Percentiles rank a stretch among this genome's conserved stretches.
Conservation (phyloP, 2,113 vertebrate genomes). For the Pardalotus punctatus region DNA sequence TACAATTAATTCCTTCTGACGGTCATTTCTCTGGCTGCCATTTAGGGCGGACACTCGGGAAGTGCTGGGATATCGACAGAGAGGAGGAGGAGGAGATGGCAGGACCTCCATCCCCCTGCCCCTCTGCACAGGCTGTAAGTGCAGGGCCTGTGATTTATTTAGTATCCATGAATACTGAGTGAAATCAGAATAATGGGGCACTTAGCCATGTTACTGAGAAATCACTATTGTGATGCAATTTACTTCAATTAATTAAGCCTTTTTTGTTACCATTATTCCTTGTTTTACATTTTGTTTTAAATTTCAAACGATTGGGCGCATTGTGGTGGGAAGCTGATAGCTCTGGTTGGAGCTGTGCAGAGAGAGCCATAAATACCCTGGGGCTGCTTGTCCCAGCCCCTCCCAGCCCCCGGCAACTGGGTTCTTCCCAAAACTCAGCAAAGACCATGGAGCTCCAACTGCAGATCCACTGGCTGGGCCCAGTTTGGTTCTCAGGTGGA, state of each 20-base stretch:
- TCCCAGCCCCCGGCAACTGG: neutral
- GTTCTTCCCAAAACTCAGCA: neutral
- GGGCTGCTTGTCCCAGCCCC: fast-evolving
- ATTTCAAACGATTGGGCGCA: conserved; percentile 32
- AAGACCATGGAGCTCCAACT: neutral
- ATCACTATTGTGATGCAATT: conserved; percentile 71
- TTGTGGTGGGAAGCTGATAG: conserved; percentile 32
- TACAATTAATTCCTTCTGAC: neutral
- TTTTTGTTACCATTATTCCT: conserved; percentile 68
- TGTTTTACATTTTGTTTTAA: conserved; percentile 70
- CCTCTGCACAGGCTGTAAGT: neutral
- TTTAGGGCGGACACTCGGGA: neutral
- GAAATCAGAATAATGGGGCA: conserved; percentile 69
- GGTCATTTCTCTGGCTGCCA: conserved; percentile 5
- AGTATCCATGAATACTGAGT: conserved; percentile 57
- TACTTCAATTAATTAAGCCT: conserved; percentile 66
- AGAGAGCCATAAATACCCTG: neutral
- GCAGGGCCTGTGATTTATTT: conserved; percentile 53
- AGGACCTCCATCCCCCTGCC: conserved; percentile 40
- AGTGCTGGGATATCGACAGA: conserved; percentile 12
- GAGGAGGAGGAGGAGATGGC: neutral
- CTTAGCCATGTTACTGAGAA: conserved; percentile 66
- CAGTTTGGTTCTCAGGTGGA: neutral
- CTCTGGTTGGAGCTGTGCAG: neutral
- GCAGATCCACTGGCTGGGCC: neutral